phyloP scores from a whole-genome alignment of 2,797 vertebrate species.

The Pangasius djambal region DNA sequence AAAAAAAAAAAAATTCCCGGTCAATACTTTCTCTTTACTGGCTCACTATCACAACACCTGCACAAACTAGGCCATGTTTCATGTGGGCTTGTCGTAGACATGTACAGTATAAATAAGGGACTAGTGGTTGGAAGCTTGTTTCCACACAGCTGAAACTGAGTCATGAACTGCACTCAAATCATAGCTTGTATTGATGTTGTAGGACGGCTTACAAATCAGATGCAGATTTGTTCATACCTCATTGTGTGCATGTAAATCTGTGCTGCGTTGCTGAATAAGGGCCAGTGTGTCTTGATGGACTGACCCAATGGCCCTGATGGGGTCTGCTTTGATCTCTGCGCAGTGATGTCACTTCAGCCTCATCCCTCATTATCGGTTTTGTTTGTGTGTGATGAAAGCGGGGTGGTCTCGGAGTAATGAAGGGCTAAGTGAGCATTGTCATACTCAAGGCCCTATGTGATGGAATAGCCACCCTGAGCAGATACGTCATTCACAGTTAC shows the following conservation, averaged over 20 bases:
- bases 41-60: neutral
- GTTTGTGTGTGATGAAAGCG: conserved; percentile 63
- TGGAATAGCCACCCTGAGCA: conserved; percentile 73
- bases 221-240: neutral
- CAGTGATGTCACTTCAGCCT: conserved; percentile 62
- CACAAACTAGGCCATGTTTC: neutral
- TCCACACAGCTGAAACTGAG: neutral
- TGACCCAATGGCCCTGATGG: conserved; percentile 49
- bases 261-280: neutral
- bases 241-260: neutral
- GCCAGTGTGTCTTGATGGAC: conserved; percentile 60
- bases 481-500: conserved; percentile 75
- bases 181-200: neutral
- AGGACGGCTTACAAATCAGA: neutral
- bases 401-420: conserved; percentile 68
- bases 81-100: neutral
- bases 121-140: neutral
- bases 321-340: conserved; percentile 65
- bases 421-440: conserved; percentile 66
- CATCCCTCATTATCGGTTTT: conserved; percentile 70
- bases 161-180: conserved; percentile 5
- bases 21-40: neutral
- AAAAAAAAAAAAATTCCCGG: neutral
- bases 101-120: neutral
- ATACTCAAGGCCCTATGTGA: conserved; percentile 76